A percentile compares a stretch with the other conserved stretches of the same genome.
Evolutionary conservation across 2,888 invertebrate genomes (phyloP).

Genomic region (Venusia cambrica): DNA sequence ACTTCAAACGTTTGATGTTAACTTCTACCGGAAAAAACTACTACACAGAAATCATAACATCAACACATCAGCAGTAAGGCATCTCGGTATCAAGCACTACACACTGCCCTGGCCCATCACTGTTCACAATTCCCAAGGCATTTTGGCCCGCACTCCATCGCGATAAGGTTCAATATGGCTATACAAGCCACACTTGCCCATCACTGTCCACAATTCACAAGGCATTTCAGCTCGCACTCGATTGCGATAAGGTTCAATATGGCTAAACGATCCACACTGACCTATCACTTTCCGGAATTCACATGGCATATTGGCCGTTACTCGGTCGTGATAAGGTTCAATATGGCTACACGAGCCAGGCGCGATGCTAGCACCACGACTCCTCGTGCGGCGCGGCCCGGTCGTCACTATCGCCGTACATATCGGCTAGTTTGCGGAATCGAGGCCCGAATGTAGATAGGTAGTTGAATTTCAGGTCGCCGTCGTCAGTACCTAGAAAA

Average conservation of each 20-base stretch:
- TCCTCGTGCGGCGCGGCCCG: slow-evolving; percentile 89
- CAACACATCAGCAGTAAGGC: slow-evolving; percentile 58
- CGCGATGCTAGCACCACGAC: slow-evolving; percentile 88
- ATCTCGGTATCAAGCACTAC: slow-evolving; percentile 49
- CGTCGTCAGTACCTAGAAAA: slow-evolving; percentile 89
- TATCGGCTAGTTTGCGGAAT: slow-evolving; percentile 95
- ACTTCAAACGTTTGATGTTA: too few species aligned
- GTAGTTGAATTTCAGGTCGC: slow-evolving; percentile 96
- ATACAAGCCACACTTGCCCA: too few species aligned
- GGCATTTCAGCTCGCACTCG: too few species aligned
- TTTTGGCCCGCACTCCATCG: slow-evolving; percentile 29
- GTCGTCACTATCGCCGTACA: slow-evolving; percentile 96
- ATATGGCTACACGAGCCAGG: slow-evolving; percentile 71
- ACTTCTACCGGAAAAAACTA: too few species aligned
- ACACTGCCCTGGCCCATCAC: slow-evolving; percentile 30
- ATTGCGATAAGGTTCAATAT: too few species aligned
- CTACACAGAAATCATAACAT: slow-evolving; percentile 29
- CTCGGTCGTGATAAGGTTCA: slow-evolving; percentile 37
- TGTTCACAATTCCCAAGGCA: slow-evolving; percentile 29
- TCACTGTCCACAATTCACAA: too few species aligned
- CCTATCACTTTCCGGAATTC: too few species aligned
- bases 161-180: too few species aligned
- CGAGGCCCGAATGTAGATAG: slow-evolving; percentile 97
- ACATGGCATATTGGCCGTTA: too few species aligned
- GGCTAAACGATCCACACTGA: too few species aligned